Base-by-base conservation (phyloP, 1,140 invertebrate species). In the Brachionus rotundiformis region DNA sequence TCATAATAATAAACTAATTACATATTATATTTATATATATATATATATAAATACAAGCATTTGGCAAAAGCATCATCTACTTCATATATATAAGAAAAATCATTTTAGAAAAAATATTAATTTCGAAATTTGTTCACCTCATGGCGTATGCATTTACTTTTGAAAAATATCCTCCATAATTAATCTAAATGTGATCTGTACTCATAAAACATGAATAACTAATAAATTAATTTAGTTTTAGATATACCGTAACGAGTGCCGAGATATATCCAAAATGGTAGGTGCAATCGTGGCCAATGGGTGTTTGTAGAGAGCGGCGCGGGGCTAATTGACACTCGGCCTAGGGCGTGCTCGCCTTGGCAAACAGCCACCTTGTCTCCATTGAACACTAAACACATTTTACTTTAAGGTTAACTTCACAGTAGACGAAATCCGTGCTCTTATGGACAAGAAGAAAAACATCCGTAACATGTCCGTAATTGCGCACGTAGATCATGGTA, bases 381-480 rank as follows among this genome's bases (percentile, higher is more conserved):
- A 8, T 25, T 1, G 7, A 8, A 2, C 16, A 19, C n/a, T 54
- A 54, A 75, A 39, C 7, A 49, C 5, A 7, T 25, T 79, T 41
- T 31, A 31, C 23, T 33, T 63, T 16, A 33, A 77, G 97, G 97
- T 99, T 92, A 99, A 99, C 92, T 99, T 99, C 89, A 99, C 97
- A 77, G 94, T 99, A 91, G 96, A 98, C 91, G 95, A 99, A 91
- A 99, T 99, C 91, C 94, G 97, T 91, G 90, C 86, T 87, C 95
- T 99, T 92, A 99, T 99, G 97, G 96, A 99, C 93, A 95, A 95
- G 88, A 98, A 98, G 91, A 91, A 91, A 90, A 99, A 99, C 87
- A 99, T 99, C 90, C 92, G 98, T 88, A 99, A 99, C 90, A 99
- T 99, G 97, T 99, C 97, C 87, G 98, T 99, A 89, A 99, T 99